Conservation (phyloP, 2,797 vertebrate species). For the Hippopotamyrus pictus region DNA sequence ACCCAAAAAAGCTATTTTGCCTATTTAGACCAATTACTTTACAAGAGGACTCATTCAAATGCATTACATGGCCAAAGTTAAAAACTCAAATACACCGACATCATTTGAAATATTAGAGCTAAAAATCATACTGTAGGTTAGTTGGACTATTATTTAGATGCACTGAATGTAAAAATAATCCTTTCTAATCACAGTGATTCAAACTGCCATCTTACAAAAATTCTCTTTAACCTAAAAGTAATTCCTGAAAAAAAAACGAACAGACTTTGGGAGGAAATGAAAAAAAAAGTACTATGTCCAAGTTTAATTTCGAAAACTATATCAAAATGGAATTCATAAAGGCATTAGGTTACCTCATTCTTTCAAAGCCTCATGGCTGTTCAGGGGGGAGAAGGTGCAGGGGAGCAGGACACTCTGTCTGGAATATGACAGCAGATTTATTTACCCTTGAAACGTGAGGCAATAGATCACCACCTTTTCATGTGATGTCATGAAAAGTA, state of each 20-base stretch:
- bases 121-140: background rate
- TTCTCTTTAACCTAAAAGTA: background rate
- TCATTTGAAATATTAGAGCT: background rate
- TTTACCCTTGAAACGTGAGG: conserved; percentile 5
- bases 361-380: background rate
- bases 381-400: background rate
- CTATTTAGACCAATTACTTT: background rate
- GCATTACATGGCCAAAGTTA: background rate
- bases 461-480: conserved; percentile 20
- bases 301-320: background rate
- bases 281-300: background rate
- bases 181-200: background rate
- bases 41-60: background rate
- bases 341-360: conserved; percentile 12
- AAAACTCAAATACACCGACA: background rate
- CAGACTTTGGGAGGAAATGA: background rate
- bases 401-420: background rate
- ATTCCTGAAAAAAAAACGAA: background rate
- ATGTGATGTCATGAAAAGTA: conserved; percentile 19
- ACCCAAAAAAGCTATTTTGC: background rate
- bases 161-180: background rate
- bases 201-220: background rate
- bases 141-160: background rate
- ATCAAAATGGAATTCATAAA: conserved; percentile 15
- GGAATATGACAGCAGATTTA: conserved; percentile 21